These are phyloP conservation scores for Tiliacea citrago DNA, from an alignment of 2,888 invertebrate species.

Conservation along the genomic window DNA sequence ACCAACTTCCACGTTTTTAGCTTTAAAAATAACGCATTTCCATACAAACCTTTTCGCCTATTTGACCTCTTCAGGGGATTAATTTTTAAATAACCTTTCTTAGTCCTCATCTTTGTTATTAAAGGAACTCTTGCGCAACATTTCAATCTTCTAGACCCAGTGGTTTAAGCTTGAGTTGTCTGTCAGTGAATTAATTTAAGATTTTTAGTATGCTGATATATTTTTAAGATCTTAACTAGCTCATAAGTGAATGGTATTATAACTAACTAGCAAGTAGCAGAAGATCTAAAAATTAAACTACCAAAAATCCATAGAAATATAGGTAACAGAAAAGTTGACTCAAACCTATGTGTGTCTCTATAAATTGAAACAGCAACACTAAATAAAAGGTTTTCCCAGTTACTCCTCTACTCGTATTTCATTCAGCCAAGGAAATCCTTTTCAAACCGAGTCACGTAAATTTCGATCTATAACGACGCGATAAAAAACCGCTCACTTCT, in stretches of 20 bases:
- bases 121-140: neutral
- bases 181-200: neutral
- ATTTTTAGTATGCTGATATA: neutral
- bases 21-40: neutral
- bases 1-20: too few relatives aligned
- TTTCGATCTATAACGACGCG: conserved; percentile 54
- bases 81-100: neutral
- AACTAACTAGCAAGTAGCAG: too few relatives aligned
- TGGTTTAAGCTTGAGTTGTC: neutral
- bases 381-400: conserved; percentile 19
- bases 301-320: neutral
- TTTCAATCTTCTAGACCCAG: neutral
- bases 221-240: neutral
- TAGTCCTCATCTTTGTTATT: neutral
- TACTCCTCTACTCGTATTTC: conserved; percentile 4
- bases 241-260: too few relatives aligned
- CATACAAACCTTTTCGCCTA: neutral
- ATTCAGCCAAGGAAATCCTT: conserved; percentile 16
- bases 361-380: conserved; percentile 46
- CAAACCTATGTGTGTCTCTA: neutral
- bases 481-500: conserved; percentile 47
- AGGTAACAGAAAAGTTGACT: neutral
- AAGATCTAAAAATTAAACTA: neutral
- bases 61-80: neutral
- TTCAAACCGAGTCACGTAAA: conserved; percentile 40